phyloP scores from a whole-genome alignment of 2,797 vertebrate species.

The Oreortyx pictus region DNA sequence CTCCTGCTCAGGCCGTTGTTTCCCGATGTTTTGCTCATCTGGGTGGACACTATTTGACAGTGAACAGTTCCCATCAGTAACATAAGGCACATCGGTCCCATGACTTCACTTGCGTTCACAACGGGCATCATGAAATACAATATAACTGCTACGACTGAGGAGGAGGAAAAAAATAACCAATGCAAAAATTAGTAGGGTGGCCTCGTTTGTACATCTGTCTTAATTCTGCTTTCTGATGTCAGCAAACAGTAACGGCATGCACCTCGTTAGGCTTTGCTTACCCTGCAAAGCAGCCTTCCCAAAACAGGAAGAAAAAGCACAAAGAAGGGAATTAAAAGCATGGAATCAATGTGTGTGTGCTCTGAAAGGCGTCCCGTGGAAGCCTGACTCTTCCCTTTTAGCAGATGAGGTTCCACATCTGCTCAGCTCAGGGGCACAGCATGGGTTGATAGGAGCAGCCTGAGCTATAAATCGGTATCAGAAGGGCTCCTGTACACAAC shows the following conservation, averaged over 20 bases:
- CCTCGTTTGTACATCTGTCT: too few species aligned
- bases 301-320: neutral
- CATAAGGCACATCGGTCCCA: conserved; percentile 95
- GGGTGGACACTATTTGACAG: conserved; percentile 98
- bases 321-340: neutral
- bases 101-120: conserved; percentile 88
- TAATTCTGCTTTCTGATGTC: neutral
- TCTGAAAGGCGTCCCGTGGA: neutral
- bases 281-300: neutral
- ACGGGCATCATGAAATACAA: conserved; percentile 88
- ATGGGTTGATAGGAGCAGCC: neutral
- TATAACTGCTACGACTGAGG: conserved; percentile 86
- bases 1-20: conserved; percentile 85
- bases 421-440: neutral
- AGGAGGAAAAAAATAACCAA: neutral
- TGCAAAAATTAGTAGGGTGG: rapidly evolving
- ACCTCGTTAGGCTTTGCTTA: neutral
- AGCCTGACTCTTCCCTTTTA: neutral
- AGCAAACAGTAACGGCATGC: neutral
- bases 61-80: conserved; percentile 97
- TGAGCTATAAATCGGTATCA: neutral
- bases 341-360: neutral
- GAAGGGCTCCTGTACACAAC: too few species aligned
- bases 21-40: conserved; percentile 81
- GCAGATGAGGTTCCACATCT: neutral